Evolutionary conservation across 2,888 invertebrate genomes (phyloP).

Genomic region (Tromatobia lineatoria): DNA sequence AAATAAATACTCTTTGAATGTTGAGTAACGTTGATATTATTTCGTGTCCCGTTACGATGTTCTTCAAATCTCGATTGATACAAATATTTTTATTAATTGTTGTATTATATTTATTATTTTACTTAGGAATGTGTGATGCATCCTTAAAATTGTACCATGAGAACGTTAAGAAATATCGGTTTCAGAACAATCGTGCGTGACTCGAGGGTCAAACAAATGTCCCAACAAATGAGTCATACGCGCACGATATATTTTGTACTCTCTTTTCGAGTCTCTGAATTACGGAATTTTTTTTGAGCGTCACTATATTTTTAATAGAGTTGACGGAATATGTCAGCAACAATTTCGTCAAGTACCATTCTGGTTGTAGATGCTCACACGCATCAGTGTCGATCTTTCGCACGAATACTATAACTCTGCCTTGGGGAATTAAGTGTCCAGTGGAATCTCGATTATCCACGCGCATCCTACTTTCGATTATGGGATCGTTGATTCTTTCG

Average conservation of each 20-base stretch:
- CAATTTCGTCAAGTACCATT: background rate
- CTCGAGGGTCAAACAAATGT: slow-evolving; percentile 24
- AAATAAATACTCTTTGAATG: too few species aligned
- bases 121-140: too few species aligned
- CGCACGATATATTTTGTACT: background rate
- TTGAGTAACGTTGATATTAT: too few species aligned
- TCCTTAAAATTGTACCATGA: background rate
- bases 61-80: too few species aligned
- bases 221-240: slow-evolving; percentile 2
- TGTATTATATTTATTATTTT: too few species aligned
- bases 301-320: background rate
- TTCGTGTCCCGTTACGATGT: too few species aligned
- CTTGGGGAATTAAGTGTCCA: slow-evolving; percentile 8
- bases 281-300: background rate
- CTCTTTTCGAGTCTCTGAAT: background rate
- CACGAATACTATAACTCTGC: background rate
- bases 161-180: background rate
- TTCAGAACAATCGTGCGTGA: slow-evolving; percentile 14
- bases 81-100: too few species aligned
- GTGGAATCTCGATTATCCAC: too few species aligned
- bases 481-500: too few species aligned
- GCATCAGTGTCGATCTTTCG: background rate
- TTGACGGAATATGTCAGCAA: background rate
- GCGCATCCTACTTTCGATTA: too few species aligned
- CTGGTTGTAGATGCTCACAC: slow-evolving; percentile 20